Evolutionary conservation across 2,888 invertebrate genomes (phyloP), one percentile per base, ranked within the genome.

Genomic region (Notodonta ziczac): DNA sequence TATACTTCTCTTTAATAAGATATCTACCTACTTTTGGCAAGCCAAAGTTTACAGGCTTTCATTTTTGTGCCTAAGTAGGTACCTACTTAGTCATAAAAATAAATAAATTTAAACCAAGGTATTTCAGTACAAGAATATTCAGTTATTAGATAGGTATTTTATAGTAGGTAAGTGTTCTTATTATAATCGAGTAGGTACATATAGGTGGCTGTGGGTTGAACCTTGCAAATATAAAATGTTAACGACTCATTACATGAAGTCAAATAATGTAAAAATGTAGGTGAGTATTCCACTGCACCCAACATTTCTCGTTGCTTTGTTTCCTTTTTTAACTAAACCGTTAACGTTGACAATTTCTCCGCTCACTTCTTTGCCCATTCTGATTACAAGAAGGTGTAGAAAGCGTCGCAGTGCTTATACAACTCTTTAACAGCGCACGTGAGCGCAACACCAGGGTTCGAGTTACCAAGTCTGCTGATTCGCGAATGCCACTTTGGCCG

Each of bases 291-390:
- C 65, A 70, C 70, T 70, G 65, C 70, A 65, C 66, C 68, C 63
- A 74, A 71, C 68, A 67, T 68, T 78, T 79, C 67, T 77, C 65
- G 63, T 79, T 83, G 83, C 77, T 82, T 86, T 86, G 80, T 82
- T 83, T 83, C 76, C 76, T 83, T 88, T 85, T 84, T 80, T 78
- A 76, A 81, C 66, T 73, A 65, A 78, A 86, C 87, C 86, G 87
- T 86, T 86, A 88, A 80, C 80, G 74, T 82, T 85, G 83, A 81
- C 84, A 90, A 90, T 90, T 90, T 90, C 90, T 90, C 90, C 89
- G 84, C 74, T 91, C 89, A 89, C 86, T 88, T 88, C 86, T 88
- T 88, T 83, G 80, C 82, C 86, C 84, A 89, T 86, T 90, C 84
- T 83, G 87, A 84, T 86, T 83, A 84, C 82, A 84, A 83, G 82